Percentiles rank a stretch among this genome's conserved stretches.
phyloP scores from a whole-genome alignment of 92 coral and sea anemone species.

The Diadumene lineata region DNA sequence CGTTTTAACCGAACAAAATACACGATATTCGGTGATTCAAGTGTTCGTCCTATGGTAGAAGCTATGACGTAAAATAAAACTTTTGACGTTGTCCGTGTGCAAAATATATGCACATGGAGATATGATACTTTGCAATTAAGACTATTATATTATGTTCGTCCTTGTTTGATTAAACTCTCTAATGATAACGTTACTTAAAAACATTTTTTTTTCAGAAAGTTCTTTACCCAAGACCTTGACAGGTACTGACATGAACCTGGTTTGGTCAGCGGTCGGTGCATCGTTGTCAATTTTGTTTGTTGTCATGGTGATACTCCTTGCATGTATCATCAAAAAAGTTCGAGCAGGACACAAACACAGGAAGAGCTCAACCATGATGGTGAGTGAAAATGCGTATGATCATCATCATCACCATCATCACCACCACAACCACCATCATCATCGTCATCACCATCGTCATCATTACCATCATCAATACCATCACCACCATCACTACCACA shows the following conservation, averaged over 20 bases:
- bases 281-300: not conserved
- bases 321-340: not conserved
- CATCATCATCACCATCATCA: not conserved
- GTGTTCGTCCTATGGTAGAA: no score
- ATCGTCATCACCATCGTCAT: not conserved
- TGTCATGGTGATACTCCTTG: not conserved
- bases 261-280: slow-evolving; percentile 7
- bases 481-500: not conserved
- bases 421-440: not conserved
- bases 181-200: no score
- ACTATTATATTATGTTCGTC: no score
- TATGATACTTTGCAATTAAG: no score
- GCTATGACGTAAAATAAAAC: no score
- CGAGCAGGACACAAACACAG: not conserved
- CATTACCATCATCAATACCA: not conserved
- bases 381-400: not conserved
- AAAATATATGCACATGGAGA: no score
- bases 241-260: no score
- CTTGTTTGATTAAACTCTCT: no score
- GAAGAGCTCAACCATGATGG: not conserved
- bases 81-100: no score
- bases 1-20: no score
- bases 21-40: no score
- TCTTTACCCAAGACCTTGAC: not conserved
- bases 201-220: no score